Evolutionary conservation across 1,140 invertebrate species (phyloP).

Genomic region (Drosophila triauraria): DNA sequence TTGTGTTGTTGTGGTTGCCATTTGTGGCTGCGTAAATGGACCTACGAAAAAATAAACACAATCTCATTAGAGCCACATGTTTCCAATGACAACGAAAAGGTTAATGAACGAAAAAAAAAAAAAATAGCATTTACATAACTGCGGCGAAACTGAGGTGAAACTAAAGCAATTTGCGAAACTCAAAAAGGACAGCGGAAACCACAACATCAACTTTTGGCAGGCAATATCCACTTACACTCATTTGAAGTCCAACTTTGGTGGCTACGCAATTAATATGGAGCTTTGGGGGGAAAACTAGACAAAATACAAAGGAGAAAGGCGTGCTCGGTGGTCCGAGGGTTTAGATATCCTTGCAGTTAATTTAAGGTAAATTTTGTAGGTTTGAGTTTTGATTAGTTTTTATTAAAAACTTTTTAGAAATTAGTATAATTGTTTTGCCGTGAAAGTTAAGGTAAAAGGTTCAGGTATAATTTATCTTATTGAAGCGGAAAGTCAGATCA

Average conservation of each 20-base stretch:
- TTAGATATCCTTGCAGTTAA: constrained; percentile 10
- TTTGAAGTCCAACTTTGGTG: constrained; percentile 29
- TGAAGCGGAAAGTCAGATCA: too few species aligned
- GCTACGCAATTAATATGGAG: neutral
- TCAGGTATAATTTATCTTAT: too few species aligned
- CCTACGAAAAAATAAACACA: constrained; percentile 26
- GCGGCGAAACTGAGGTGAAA: constrained; percentile 37
- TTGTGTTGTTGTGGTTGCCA: constrained; percentile 23
- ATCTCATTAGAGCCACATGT: constrained; percentile 19
- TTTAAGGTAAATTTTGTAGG: neutral
- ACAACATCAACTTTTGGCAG: constrained; percentile 50
- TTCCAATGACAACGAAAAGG: constrained; percentile 24
- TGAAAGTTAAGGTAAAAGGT: too few species aligned
- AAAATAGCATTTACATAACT: constrained; percentile 49
- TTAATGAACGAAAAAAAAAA: constrained; percentile 56
- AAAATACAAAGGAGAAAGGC: constrained; percentile 1
- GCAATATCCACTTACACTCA: constrained; percentile 53
- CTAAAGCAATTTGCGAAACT: constrained; percentile 46
- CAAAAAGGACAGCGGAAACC: constrained; percentile 53
- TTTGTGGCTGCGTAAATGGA: constrained; percentile 27
- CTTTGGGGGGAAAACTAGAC: constrained; percentile 20
- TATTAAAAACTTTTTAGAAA: too few species aligned
- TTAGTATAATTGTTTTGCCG: too few species aligned
- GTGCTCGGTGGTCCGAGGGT: constrained; percentile 38
- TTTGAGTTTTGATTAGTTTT: neutral